Evolutionary conservation across 2,888 invertebrate species (phyloP), one percentile per base, ranked within the genome.

Genomic region (Empis stercorea): DNA sequence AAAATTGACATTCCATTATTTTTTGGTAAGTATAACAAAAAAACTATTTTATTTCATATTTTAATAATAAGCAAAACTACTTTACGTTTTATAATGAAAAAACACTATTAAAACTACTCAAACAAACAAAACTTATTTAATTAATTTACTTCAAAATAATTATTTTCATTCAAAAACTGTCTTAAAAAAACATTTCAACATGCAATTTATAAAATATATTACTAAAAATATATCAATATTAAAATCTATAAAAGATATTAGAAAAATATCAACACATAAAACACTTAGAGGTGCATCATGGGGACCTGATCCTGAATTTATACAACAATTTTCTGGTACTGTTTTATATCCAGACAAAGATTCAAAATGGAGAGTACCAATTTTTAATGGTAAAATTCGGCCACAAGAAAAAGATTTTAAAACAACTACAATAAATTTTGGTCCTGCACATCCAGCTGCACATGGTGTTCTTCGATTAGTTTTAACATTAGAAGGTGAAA

Each of bases 1-100:
- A 87, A 87, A 65, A 81, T 97, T 66, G 93, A 95, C 70, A 87
- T 94, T 59, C 88, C 93, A 46, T 78, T 96, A 73, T 91, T 97
- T 71, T 94, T 96, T 69, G 96, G 92, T 92, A 67, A 74, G 74
- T 36, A 16, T 7, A 15, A n/a, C n/a, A n/a, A n/a, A n/a, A n/a
- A n/a, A n/a, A n/a, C n/a, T n/a, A n/a, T n/a, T n/a, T n/a, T n/a
- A n/a, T n/a, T n/a, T n/a, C n/a, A n/a, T 36, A 10, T 36, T 3
- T 14, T 15, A 36, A 14, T 27, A 27, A 27, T 9, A 20, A 27
- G 23, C 7, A 27, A 27, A 27, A 27, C 4, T 9, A 27, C 23
- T 27, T 27, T 27, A 27, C 5, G 2, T 4, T 20, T 7, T 7
- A 7, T 7, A 27, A 2, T 27, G 23, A 27, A 27, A 2, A 27